Evolutionary conservation across 1,140 invertebrate genomes (phyloP).

Genomic region (Augochlora pura): DNA sequence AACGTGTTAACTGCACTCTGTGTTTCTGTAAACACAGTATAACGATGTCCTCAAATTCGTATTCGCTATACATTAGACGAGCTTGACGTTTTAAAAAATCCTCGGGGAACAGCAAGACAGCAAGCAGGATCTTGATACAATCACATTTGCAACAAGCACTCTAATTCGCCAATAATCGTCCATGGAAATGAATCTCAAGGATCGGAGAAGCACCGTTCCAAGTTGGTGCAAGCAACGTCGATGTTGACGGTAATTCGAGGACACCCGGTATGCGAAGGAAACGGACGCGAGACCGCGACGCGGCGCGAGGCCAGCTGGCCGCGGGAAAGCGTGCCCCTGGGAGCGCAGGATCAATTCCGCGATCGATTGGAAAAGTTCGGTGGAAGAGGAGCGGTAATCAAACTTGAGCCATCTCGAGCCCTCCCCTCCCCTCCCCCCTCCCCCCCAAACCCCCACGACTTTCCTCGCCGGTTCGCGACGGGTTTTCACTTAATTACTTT

Average conservation of each 20-base stretch:
- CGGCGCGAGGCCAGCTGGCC: not conserved
- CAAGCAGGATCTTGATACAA: no score
- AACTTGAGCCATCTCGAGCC: slow-evolving; percentile 23
- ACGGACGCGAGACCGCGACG: not conserved
- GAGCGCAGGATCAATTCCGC: not conserved
- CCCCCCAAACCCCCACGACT: not conserved
- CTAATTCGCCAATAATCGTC: no score
- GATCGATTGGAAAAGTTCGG: slow-evolving; percentile 9
- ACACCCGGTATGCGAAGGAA: not conserved
- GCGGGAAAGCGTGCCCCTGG: not conserved
- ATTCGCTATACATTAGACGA: no score
- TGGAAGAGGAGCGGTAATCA: not conserved
- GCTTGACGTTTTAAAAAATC: no score
- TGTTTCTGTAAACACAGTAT: no score
- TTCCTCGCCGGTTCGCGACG: not conserved
- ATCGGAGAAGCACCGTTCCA: no score
- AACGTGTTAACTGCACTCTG: no score
- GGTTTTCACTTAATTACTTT: slow-evolving; percentile 17
- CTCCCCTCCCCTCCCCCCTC: not conserved
- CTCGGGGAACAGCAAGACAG: no score
- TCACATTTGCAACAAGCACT: no score
- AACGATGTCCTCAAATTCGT: no score
- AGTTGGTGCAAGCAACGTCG: no score
- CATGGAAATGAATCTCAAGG: no score
- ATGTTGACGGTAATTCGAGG: not conserved